Conservation (phyloP, 2,797 vertebrate genomes). For the Salmo trutta region DNA sequence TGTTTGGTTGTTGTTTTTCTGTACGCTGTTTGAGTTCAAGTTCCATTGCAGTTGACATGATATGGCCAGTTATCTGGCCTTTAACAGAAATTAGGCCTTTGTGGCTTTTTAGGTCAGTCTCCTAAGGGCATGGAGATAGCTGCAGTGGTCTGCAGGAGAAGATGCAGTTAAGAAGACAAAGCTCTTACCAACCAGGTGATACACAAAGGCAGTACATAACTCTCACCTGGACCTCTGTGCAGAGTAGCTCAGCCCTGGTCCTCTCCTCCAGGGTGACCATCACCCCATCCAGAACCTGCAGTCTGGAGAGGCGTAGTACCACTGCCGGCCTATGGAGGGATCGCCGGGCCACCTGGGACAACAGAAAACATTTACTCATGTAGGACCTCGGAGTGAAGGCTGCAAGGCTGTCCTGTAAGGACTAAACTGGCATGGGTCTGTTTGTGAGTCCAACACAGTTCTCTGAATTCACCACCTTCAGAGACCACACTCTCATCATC, state of each 20-base stretch:
- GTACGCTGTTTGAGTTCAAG: slow-evolving; percentile 25
- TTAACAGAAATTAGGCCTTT: slow-evolving; percentile 28
- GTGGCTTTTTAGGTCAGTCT: slow-evolving; percentile 26
- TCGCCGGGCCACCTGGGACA: slow-evolving; percentile 77
- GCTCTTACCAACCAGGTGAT: background rate
- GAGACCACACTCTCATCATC: slow-evolving; percentile 25
- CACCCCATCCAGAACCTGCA: slow-evolving; percentile 84
- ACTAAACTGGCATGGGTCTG: slow-evolving; percentile 46
- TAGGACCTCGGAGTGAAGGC: slow-evolving; percentile 1
- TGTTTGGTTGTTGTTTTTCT: slow-evolving; percentile 36
- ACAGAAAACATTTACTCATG: background rate
- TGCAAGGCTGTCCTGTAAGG: slow-evolving; percentile 18
- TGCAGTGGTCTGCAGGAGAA: no score
- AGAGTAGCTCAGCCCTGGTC: slow-evolving; percentile 77
- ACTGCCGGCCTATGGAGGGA: slow-evolving; percentile 74
- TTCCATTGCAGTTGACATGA: slow-evolving; percentile 35
- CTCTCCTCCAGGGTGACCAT: slow-evolving; percentile 79
- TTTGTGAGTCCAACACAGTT: slow-evolving; percentile 27
- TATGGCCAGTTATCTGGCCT: slow-evolving; percentile 10
- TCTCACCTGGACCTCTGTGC: slow-evolving; percentile 76
- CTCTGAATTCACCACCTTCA: background rate
- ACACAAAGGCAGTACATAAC: background rate
- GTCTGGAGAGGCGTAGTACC: slow-evolving; percentile 73
- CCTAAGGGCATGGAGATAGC: slow-evolving; percentile 7
- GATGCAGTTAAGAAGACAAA: background rate